Conservation (phyloP, 1,140 invertebrate species). For the Drosophila repleta region DNA sequence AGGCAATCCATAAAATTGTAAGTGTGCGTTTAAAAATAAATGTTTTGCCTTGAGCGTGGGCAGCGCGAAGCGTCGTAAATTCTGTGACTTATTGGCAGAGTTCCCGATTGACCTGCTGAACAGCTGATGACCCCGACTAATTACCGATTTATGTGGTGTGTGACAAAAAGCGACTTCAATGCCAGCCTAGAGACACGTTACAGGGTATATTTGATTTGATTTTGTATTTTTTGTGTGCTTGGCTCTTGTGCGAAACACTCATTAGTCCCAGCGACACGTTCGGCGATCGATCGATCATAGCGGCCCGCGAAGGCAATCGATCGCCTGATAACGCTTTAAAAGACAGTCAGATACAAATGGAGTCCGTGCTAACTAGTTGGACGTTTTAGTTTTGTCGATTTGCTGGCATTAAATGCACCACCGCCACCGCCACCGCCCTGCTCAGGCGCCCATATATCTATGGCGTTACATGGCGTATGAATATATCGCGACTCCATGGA, state of each 20-base stretch:
- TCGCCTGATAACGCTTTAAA: slow-evolving; percentile 68
- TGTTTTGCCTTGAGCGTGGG: not conserved
- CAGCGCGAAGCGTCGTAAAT: slow-evolving; percentile 26
- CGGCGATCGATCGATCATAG: slow-evolving; percentile 65
- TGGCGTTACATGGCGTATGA: slow-evolving; percentile 46
- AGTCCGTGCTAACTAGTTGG: slow-evolving; percentile 40
- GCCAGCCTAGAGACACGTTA: not conserved
- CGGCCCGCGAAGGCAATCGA: slow-evolving; percentile 64
- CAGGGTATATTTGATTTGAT: slow-evolving; percentile 5
- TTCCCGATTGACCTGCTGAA: slow-evolving; percentile 30
- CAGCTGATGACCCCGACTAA: slow-evolving; percentile 26
- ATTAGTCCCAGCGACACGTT: slow-evolving; percentile 74
- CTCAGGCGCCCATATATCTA: slow-evolving; percentile 38
- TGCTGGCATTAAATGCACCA: slow-evolving; percentile 45
- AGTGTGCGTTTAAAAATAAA: slow-evolving; percentile 17
- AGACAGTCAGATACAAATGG: slow-evolving; percentile 57
- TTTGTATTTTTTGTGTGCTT: slow-evolving; percentile 26
- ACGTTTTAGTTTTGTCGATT: slow-evolving; percentile 35
- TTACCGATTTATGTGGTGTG: slow-evolving; percentile 36
- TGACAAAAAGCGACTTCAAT: slow-evolving; percentile 8
- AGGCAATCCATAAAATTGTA: slow-evolving; percentile 10
- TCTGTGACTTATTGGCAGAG: slow-evolving; percentile 30
- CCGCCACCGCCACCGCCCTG: not conserved
- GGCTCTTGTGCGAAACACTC: slow-evolving; percentile 61
- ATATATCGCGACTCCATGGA: slow-evolving; percentile 39